A percentile compares a stretch with the other conserved stretches of the same genome.
phyloP scores from a whole-genome alignment of 2,797 vertebrate genomes.

The Alcedo quadribrachys region DNA sequence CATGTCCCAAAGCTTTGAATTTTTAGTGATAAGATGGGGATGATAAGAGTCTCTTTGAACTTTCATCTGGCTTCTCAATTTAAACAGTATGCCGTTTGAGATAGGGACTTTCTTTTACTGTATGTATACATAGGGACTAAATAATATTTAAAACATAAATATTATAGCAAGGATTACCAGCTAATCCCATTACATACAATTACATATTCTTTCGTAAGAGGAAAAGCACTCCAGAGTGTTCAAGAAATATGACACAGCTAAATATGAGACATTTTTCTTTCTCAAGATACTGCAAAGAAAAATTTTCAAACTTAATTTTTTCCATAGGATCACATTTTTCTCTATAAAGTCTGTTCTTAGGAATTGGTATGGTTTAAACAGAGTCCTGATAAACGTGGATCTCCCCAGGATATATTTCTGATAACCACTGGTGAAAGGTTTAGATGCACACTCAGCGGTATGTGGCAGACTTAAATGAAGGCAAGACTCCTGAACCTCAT shows the following conservation, averaged over 20 bases:
- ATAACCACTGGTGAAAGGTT: neutral
- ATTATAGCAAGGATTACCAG: conserved; percentile 17
- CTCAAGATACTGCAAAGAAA: neutral
- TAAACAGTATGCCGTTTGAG: conserved; percentile 2
- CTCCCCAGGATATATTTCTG: neutral
- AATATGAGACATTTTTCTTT: neutral
- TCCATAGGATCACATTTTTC: neutral
- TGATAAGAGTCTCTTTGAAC: neutral
- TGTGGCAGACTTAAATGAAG: neutral
- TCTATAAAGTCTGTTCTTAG: neutral
- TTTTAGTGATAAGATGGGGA: neutral
- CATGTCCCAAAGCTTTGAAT: neutral
- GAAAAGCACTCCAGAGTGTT: neutral
- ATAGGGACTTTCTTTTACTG: neutral
- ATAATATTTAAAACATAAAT: conserved; percentile 15
- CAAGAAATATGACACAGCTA: neutral
- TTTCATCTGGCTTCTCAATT: neutral
- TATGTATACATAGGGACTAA: neutral
- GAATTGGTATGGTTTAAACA: neutral
- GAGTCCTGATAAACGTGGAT: neutral
- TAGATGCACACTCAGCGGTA: neutral
- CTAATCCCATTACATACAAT: neutral
- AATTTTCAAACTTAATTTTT: neutral
- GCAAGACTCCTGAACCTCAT: neutral
- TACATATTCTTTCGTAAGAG: neutral